Evolutionary conservation across 2,113 vertebrate species (phyloP).

Genomic region (Chloropsis hardwickii): DNA sequence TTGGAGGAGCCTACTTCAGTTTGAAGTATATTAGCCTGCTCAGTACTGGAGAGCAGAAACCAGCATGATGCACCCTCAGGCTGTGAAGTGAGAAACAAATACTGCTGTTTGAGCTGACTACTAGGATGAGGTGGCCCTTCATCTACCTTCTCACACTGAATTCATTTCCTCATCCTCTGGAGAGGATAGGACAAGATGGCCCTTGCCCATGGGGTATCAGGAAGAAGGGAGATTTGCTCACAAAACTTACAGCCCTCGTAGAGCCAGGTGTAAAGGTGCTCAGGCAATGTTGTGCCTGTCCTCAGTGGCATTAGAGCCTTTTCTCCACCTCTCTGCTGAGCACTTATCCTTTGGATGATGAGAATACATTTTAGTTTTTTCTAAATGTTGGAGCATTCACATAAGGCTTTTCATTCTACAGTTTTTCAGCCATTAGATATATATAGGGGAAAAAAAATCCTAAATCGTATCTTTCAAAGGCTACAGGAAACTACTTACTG

Average conservation of each 20-base stretch:
- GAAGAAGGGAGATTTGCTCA: neutral
- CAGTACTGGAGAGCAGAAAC: neutral
- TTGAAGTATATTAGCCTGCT: neutral
- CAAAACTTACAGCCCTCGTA: fast-evolving
- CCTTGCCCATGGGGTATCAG: neutral
- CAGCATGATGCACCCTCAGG: neutral
- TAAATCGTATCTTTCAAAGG: neutral
- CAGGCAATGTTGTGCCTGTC: neutral
- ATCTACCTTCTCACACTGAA: neutral
- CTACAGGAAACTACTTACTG: neutral
- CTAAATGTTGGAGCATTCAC: neutral
- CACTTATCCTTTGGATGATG: neutral
- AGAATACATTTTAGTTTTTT: neutral
- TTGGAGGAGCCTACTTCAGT: neutral
- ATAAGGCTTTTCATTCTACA: neutral
- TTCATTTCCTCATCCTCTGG: neutral
- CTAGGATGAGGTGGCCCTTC: neutral
- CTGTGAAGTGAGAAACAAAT: neutral
- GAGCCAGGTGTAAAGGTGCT: neutral
- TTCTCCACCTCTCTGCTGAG: neutral
- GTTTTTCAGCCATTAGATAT: neutral
- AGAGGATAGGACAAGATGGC: neutral
- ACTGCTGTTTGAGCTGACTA: neutral
- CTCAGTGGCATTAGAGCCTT: neutral
- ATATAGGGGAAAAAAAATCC: neutral